Evolutionary conservation across 2,113 vertebrate species (phyloP), one percentile per base, ranked within the genome.

Genomic region (Pterocles orientalis): DNA sequence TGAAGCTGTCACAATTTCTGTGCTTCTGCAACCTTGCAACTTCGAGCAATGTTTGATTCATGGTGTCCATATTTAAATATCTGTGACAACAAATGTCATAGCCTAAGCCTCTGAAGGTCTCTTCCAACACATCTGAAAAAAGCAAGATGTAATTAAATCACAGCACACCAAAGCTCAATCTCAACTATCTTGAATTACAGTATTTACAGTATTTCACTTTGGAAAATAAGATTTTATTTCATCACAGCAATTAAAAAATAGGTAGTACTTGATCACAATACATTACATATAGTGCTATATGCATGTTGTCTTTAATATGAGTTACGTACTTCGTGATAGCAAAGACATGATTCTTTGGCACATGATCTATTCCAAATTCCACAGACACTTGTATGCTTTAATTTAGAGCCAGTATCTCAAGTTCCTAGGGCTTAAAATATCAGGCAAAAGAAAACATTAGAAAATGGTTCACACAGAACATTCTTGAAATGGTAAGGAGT

Each of bases 41-140:
- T 7, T 69, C 53, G 31, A 16, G 57, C 66, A 99, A 94, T 14
- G 79, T 68, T 31, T 94, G 51, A 8, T 79, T 31, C 39, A 97
- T 92, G 2, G 95, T 64, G 0, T 54, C 8, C 23, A 91, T 81
- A 4, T 16, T 89, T 68, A 98, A 98, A 50, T 97, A 97, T 33
- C 73, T 94, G 95, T 97, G 60, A 69, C 84, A 79, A 28, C 31
- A 12, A 73, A 99, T 97, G 0, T 92, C 88, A 94, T 99, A 99
- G 73, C 97, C 97, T 71, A 99, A 97, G 9, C 56, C 86, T 71
- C 70, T 94, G 84, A 99, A 99, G 12, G 98, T 97, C 14, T 97
- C 56, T 58, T 92, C 95, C 88, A 99, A 95, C 92, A 97, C 28
- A 29, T 87, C 99, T 99, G 96, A 68, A 80, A 95, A 68, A 95